A percentile compares a stretch with the other conserved stretches of the same genome.
Evolutionary conservation across 2,797 vertebrate species (phyloP).

Genomic region (Aulostomus chinensis): DNA sequence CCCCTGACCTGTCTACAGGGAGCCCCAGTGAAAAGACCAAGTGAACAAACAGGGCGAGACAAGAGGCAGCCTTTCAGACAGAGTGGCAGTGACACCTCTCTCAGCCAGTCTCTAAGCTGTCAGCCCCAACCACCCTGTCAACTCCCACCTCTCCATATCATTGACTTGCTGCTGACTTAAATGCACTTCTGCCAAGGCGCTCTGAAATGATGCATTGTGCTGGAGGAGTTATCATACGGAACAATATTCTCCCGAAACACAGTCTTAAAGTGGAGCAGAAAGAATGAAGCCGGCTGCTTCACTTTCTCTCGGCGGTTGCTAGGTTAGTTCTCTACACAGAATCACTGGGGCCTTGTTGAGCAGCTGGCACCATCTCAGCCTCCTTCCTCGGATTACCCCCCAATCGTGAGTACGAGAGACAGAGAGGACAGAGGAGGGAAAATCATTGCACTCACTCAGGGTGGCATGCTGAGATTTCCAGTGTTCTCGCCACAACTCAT

Average conservation of each 20-base stretch:
- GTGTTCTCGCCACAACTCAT: constrained; percentile 39
- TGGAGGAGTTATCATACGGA: constrained; percentile 65
- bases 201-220: constrained; percentile 71
- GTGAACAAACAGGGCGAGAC: constrained; percentile 52
- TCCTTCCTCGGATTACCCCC: constrained; percentile 46
- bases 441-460: constrained; percentile 67
- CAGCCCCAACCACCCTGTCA: constrained; percentile 38
- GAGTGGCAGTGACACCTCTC: constrained; percentile 62
- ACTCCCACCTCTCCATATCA: constrained; percentile 72
- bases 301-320: constrained; percentile 77
- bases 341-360: constrained; percentile 74
- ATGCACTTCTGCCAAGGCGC: constrained; percentile 54
- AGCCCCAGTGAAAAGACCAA: constrained; percentile 39
- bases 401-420: constrained; percentile 41
- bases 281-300: constrained; percentile 71
- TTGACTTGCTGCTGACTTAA: constrained; percentile 70
- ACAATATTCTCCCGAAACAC: constrained; percentile 67
- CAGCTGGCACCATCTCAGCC: constrained; percentile 62
- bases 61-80: constrained; percentile 53
- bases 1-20: constrained; percentile 36
- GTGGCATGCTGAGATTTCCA: constrained; percentile 76
- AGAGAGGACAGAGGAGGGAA: constrained; percentile 41
- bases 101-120: constrained; percentile 57
- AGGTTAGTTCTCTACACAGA: constrained; percentile 61
- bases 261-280: constrained; percentile 50